phyloP scores from a whole-genome alignment of 30 jellyfish, hydroid and myxozoan genomes.

The Hydractinia echinata region DNA sequence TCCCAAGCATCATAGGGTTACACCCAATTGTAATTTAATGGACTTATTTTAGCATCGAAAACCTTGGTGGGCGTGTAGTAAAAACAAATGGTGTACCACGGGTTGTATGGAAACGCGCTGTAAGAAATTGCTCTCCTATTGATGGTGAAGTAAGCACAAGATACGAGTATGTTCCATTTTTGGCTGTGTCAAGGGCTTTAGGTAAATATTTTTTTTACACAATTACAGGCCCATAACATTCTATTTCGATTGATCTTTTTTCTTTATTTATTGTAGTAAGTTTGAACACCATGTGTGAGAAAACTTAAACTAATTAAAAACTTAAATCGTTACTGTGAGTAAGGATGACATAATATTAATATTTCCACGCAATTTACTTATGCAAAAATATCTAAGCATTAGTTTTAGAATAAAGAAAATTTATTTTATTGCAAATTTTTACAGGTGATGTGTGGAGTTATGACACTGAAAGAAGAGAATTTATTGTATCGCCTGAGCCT shows the following conservation, averaged over 20 bases:
- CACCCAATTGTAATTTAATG: no score
- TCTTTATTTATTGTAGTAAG: neutral
- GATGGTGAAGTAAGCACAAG: slow-evolving; percentile 16
- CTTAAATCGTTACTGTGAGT: no score
- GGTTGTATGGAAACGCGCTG: slow-evolving; percentile 87
- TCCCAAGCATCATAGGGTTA: no score
- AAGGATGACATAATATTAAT: neutral
- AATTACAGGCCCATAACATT: no score
- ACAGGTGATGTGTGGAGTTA: slow-evolving; percentile 96
- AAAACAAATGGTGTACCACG: slow-evolving; percentile 70
- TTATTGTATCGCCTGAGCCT: slow-evolving; percentile 88
- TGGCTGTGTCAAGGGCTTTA: slow-evolving; percentile 88
- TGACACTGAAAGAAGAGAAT: slow-evolving; percentile 44
- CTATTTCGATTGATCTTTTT: neutral
- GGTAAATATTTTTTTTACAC: slow-evolving; percentile 37
- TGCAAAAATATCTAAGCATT: neutral
- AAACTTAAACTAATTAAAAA: no score
- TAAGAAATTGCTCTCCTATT: neutral
- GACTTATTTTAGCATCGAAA: slow-evolving; percentile 42
- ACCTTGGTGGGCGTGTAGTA: slow-evolving; percentile 80
- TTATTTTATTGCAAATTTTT: neutral
- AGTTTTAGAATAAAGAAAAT: neutral
- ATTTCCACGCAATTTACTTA: neutral
- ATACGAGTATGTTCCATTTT: slow-evolving; percentile 75
- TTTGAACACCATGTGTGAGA: neutral